Conservation (phyloP, 2,113 vertebrate genomes). For the Thomomys bottae region DNA sequence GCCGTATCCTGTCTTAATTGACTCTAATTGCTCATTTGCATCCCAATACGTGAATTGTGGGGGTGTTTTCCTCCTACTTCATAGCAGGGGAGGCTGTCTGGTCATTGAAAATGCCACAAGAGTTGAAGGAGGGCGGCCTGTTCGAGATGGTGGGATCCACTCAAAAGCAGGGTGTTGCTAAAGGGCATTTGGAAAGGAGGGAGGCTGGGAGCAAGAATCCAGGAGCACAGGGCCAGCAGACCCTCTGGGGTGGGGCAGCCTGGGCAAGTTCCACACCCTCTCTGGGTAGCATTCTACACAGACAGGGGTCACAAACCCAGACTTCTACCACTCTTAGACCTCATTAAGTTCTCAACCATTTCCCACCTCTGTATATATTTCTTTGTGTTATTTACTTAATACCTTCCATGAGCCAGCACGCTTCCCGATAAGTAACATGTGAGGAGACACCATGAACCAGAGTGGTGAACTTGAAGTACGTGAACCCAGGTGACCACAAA, state of each 20-base stretch:
- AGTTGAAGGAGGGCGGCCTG: conserved; percentile 51
- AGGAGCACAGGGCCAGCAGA: not conserved
- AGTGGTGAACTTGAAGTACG: not conserved
- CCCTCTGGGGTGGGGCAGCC: not conserved
- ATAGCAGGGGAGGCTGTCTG: conserved; percentile 72
- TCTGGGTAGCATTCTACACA: not conserved
- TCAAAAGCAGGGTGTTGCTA: conserved; percentile 18
- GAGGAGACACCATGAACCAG: conserved; percentile 13
- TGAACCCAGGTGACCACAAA: not conserved
- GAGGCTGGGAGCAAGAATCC: not conserved
- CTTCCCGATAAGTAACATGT: not conserved
- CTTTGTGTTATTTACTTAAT: not conserved
- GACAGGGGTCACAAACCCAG: not conserved
- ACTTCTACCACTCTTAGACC: not conserved
- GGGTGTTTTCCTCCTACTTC: conserved; percentile 73
- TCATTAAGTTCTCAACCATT: not conserved
- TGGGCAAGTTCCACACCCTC: not conserved
- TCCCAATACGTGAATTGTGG: conserved; percentile 81
- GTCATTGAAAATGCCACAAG: conserved; percentile 74
- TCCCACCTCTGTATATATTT: not conserved
- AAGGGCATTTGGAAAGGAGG: not conserved
- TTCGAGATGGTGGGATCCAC: not conserved
- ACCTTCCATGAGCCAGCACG: not conserved
- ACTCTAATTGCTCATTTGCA: conserved; percentile 89
- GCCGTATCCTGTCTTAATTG: conserved; percentile 86